Evolutionary conservation across 92 coral and sea anemone species (phyloP).

Genomic region (Zoanthus sansibaricus): DNA sequence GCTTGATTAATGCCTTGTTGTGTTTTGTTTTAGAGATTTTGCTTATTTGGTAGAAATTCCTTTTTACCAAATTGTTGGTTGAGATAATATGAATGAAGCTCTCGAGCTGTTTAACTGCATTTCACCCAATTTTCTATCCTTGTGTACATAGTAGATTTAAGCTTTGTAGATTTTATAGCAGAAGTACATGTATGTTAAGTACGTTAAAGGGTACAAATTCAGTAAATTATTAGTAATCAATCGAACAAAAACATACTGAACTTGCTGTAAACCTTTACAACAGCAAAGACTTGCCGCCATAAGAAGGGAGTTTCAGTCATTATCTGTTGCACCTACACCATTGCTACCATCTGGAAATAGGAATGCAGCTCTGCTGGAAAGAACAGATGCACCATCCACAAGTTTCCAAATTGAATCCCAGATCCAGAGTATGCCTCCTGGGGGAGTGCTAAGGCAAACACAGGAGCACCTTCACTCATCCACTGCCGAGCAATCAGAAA

Average conservation of each 20-base stretch:
- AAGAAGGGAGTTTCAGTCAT: not conserved
- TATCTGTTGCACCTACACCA: not conserved
- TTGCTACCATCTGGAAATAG: not conserved
- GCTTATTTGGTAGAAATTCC: no score
- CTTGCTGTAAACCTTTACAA: not conserved
- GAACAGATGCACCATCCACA: not conserved
- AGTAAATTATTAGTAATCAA: not conserved
- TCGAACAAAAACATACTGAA: not conserved
- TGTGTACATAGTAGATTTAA: no score
- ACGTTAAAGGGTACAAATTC: not conserved
- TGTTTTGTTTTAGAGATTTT: no score
- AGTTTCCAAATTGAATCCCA: not conserved
- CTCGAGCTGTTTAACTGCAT: no score
- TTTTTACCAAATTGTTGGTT: no score
- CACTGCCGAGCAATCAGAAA: conserved; percentile 12
- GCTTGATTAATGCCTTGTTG: no score
- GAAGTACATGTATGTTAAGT: not conserved
- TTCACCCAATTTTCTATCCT: no score
- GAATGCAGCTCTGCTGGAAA: not conserved
- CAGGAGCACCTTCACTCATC: not conserved
- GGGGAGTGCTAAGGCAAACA: not conserved
- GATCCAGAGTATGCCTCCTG: not conserved
- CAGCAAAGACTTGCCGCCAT: not conserved
- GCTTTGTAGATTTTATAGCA: not conserved
- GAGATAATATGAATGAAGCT: no score